Evolutionary conservation across 2,888 invertebrate genomes (phyloP), one percentile per base, ranked within the genome.

Genomic region (Phengaris alcon): DNA sequence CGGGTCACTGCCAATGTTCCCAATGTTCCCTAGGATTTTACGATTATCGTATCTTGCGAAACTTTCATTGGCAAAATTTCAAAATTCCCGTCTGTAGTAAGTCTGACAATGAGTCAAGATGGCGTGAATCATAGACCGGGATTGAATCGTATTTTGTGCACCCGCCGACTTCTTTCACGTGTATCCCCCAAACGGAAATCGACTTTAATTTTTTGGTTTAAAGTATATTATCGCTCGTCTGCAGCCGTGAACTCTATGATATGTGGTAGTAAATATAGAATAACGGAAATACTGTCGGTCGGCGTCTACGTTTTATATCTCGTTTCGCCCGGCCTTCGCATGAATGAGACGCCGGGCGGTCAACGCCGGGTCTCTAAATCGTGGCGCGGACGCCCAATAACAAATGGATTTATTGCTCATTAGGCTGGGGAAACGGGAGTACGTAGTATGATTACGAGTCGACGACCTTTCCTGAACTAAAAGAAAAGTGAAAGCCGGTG

Each of bases 41-140:
- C 91, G 91, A 91, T 91, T 86, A 91, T 88, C 89, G 84, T 85
- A 82, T 82, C 83, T 83, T 85, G 88, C 89, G 86, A 89, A 90
- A 90, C 87, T 83, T 84, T 83, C 86, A 91, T 92, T 93, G 93
- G 93, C 93, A 93, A 89, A 91, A 90, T 89, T 89, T 92, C 93
- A 93, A 93, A 87, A 88, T 85, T 82, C 84, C 80, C 85, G 92
- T 93, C 93, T 93, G 92, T 93, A 91, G 93, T 91, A 88, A 82
- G 93, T 93, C 93, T 90, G 86, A 87, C 86, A 86, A 86, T 82
- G 82, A 84, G 76, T 74, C 76, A 77, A 76, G 69, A 79, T 77
- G 77, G 78, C 78, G 86, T 89, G 90, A 90, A 85, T 91, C 91
- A 90, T 84, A 77, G 79, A 81, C 78, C 83, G 82, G 80, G 82